Evolutionary conservation across 2,888 invertebrate genomes (phyloP).

Genomic region (Netelia inedita): DNA sequence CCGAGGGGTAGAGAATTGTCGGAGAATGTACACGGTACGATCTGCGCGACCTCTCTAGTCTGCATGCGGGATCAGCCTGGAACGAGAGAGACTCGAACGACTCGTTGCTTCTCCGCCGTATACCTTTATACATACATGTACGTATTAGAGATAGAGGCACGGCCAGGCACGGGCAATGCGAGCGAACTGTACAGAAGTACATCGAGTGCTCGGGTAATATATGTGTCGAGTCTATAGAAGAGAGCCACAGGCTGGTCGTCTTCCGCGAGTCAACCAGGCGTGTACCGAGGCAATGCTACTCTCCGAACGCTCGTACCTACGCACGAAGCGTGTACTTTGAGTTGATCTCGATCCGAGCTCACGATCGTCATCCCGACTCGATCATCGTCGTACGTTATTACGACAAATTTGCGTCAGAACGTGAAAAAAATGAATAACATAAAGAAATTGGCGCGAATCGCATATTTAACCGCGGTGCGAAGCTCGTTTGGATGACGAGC

Average conservation of each 20-base stretch:
- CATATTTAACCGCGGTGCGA: neutral
- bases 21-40: neutral
- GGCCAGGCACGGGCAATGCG: neutral
- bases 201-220: neutral
- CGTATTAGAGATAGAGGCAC: neutral
- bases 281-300: neutral
- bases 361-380: too few relatives aligned
- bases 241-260: too few relatives aligned
- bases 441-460: neutral
- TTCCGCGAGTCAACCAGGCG: neutral
- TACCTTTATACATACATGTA: neutral
- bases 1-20: neutral
- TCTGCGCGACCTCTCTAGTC: neutral
- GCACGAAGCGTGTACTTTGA: too few relatives aligned
- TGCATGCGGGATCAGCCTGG: conserved; percentile 3
- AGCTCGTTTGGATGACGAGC: neutral
- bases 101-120: neutral
- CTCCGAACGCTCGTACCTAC: neutral
- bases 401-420: neutral
- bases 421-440: neutral
- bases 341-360: too few relatives aligned
- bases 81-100: neutral
- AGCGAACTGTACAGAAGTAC: neutral
- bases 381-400: neutral
- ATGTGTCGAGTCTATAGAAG: neutral